These are phyloP conservation scores for Agrochola lota DNA, from an alignment of 2,888 invertebrate genomes.

Conservation along the genomic window DNA sequence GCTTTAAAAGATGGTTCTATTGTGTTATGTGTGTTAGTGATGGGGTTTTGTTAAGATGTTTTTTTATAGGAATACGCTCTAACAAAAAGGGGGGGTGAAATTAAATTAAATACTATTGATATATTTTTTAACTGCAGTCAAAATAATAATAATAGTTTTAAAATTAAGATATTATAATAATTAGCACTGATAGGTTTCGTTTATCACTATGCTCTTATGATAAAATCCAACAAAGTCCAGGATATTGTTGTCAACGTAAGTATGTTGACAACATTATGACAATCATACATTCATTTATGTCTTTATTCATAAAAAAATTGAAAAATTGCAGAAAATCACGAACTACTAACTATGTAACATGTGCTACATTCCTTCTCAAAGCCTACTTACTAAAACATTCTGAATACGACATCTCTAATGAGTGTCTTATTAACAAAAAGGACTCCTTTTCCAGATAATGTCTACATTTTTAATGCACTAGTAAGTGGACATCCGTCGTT, in stretches of 20 bases:
- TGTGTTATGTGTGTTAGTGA: conserved; percentile 35
- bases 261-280: not conserved
- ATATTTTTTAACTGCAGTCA: not conserved
- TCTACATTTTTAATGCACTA: conserved; percentile 64
- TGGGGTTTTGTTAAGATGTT: not conserved
- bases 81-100: not conserved
- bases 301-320: too few species aligned
- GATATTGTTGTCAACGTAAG: not conserved
- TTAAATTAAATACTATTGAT: not conserved
- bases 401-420: conserved; percentile 11
- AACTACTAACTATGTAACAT: not conserved
- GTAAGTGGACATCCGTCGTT: conserved; percentile 61
- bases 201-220: not conserved
- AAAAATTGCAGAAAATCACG: not conserved
- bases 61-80: not conserved
- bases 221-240: not conserved
- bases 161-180: not conserved
- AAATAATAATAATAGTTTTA: not conserved
- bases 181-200: not conserved
- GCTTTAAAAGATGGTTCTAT: conserved; percentile 48
- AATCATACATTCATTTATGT: too few species aligned
- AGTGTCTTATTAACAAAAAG: conserved; percentile 13
- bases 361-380: not conserved
- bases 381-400: conserved; percentile 1
- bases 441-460: conserved; percentile 37